Base-by-base conservation (phyloP, 2,888 invertebrate species). In the Lamproptera curius region DNA sequence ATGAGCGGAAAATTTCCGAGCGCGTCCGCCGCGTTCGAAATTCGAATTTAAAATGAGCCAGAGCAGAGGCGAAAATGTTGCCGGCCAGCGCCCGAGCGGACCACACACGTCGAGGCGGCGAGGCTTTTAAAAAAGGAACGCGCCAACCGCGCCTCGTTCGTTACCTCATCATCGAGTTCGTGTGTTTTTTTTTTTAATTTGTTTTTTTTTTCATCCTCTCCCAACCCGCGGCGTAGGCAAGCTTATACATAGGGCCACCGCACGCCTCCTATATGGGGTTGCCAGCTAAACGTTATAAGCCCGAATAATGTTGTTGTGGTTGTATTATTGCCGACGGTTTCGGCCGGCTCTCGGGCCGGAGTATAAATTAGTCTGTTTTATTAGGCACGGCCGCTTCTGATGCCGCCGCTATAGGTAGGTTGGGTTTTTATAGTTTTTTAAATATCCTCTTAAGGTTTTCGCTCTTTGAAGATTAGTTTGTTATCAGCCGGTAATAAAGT, bases 151-250 rank as follows among this genome's bases (percentile, higher is more conserved):
- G 81, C 82, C 80, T 79, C 81, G 81, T 81, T 84, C 84, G 86
- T 85, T 85, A 82, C 85, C 83, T 85, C 85, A 85, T 84, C 84
- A 77, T 76, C 74, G 76, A 70, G 65, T 77, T n/a, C n/a, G n/a
- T n/a, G n/a, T 80, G 71, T 73, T 78, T 77, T 73, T 77, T 71
- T 43, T 39, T 43, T 62, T 57, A 62, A 61, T 65, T 70, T 67
- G 81, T 81, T 77, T 77, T 76, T 72, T 53, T 31, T 31, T 31
- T 8, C 4, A 10, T 9, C 10, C 2, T 2, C 11, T 13, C 11
- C 11, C 53, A 69, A 63, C 70, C 70, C 56, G 73, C 73, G 66
- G 65, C 68, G 59, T 57, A 61, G 72, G 72, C 81, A 80, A 82
- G 79, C 70, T 75, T 74, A 82, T 81, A 83, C 78, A 83, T 79